Conservation (phyloP, 2,113 vertebrate genomes). For the Prolemur simus region DNA sequence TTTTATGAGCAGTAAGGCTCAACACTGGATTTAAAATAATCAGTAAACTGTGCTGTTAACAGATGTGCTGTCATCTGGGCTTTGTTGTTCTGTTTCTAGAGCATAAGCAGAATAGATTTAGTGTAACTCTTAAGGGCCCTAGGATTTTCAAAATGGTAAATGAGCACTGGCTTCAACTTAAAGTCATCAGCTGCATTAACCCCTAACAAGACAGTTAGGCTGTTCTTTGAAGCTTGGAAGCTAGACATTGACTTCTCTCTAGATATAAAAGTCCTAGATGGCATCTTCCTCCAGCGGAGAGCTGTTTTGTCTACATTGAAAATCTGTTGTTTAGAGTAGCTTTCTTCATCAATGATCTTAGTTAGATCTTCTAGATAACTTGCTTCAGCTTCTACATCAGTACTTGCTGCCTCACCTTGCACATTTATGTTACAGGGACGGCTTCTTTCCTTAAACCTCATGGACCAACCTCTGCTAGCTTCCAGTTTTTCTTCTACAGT, state of each 20-base stretch:
- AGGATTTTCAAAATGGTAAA: not conserved
- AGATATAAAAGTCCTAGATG: not conserved
- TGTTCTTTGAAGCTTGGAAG: not conserved
- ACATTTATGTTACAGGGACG: not conserved
- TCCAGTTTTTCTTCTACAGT: not conserved
- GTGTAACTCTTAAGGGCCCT: not conserved
- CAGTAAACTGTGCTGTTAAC: not conserved
- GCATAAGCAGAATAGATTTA: not conserved
- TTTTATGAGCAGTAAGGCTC: too few species aligned
- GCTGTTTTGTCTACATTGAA: not conserved
- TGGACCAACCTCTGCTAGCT: not conserved
- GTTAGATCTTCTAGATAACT: not conserved
- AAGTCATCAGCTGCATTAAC: not conserved
- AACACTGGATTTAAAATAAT: not conserved
- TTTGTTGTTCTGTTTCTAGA: not conserved
- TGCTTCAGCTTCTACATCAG: not conserved
- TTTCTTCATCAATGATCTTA: not conserved
- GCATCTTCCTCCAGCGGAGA: not conserved
- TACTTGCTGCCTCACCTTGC: not conserved
- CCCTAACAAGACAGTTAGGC: not conserved
- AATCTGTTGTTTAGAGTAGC: not conserved
- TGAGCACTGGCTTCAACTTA: not conserved
- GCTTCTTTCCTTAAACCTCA: not conserved
- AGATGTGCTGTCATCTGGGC: not conserved
- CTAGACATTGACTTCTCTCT: not conserved